Percentiles rank a stretch among this genome's conserved stretches.
phyloP scores from a whole-genome alignment of 2,888 invertebrate genomes.

The Gandaritis pyraliata region DNA sequence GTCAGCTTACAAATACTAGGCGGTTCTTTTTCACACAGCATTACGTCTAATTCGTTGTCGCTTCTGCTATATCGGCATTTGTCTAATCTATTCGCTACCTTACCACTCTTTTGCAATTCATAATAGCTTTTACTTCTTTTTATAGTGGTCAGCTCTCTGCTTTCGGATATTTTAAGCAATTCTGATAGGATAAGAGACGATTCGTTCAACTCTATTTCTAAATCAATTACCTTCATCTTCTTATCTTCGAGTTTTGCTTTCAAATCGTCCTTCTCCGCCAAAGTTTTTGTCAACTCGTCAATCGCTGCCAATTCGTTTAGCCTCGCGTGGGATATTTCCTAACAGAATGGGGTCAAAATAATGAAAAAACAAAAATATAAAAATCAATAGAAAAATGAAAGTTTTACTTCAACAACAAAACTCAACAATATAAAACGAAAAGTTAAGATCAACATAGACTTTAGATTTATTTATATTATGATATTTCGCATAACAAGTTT shows the following conservation, averaged over 20 bases:
- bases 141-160: slow-evolving; percentile 64
- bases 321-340: slow-evolving; percentile 74
- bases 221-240: slow-evolving; percentile 77
- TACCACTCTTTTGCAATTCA: slow-evolving; percentile 83
- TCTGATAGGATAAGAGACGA: slow-evolving; percentile 81
- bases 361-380: slow-evolving; percentile 66
- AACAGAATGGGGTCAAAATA: slow-evolving; percentile 63
- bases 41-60: slow-evolving; percentile 68
- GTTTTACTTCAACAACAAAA: slow-evolving; percentile 73
- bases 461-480: slow-evolving; percentile 49
- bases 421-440: slow-evolving; percentile 71
- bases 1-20: slow-evolving; percentile 66
- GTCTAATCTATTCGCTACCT: slow-evolving; percentile 84
- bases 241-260: slow-evolving; percentile 71
- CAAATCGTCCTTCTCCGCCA: slow-evolving; percentile 66
- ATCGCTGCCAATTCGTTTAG: slow-evolving; percentile 70
- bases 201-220: slow-evolving; percentile 82
- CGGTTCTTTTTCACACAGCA: slow-evolving; percentile 55
- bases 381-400: slow-evolving; percentile 57
- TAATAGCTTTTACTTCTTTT: slow-evolving; percentile 78
- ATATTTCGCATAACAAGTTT: slow-evolving; percentile 71
- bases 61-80: slow-evolving; percentile 79
- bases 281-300: slow-evolving; percentile 64
- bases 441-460: slow-evolving; percentile 72
- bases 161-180: slow-evolving; percentile 75